Evolutionary conservation across 2,797 vertebrate species (phyloP), one percentile per base, ranked within the genome.

Genomic region (Oreonectes daqikongensis): DNA sequence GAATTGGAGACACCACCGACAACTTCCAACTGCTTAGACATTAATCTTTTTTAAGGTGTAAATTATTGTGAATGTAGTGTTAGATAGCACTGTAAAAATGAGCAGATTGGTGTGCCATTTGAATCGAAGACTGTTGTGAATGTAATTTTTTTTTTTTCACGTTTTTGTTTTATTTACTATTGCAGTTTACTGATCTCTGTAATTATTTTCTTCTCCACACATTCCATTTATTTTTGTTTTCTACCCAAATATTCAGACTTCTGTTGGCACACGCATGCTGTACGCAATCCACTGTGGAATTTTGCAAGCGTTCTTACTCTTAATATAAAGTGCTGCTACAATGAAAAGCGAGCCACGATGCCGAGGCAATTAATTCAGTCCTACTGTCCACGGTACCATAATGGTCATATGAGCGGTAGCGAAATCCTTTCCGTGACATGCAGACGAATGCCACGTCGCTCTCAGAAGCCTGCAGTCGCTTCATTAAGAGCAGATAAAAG

Each of bases 281-380:
- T 30, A 71, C 53, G 67, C 68, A 72, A 60, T 69, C 42, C 53
- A 44, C 59, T 26, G 30, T 50, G 59, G 72, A 28, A 72, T 78
- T 72, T 74, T 73, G 77, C 55, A 69, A 53, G 65, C 55, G 24
- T 64, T 72, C 69, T 75, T 66, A 30, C 66, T 60, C 50, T 77
- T 73, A 77, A 78, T 60, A 57, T 57, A 66, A 68, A 69, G 59
- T 69, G 66, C 17, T 28, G 40, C 65, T 63, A 75, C 77, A 77
- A 71, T 75, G 72, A 69, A 77, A 71, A 65, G 46, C 72, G 70
- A 78, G 76, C 69, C 64, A 60, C 64, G 66, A 48, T 59, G 69
- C 81, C 65, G 38, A 80, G 79, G 78, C 83, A 86, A 85, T 84
- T 87, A 85, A 85, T 81, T 80, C 70, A 78, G 65, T 81, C 75